Conservation (phyloP, 2,113 vertebrate species). For the Ailurus styani region DNA sequence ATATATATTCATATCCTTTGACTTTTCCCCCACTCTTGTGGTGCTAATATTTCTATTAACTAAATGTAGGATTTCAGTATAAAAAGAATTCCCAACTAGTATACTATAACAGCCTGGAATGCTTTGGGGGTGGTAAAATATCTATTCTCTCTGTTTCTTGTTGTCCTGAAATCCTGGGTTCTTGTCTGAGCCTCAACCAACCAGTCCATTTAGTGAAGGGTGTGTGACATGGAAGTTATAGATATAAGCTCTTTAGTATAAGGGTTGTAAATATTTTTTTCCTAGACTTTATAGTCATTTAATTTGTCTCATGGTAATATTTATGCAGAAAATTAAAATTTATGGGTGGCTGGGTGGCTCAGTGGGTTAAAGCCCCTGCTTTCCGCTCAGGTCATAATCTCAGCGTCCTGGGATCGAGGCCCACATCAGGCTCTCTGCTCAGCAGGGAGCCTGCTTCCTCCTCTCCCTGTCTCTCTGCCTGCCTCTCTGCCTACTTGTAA, state of each 20-base stretch:
- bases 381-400: too few species aligned
- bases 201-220: background rate
- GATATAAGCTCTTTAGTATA: background rate
- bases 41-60: background rate
- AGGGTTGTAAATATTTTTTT: background rate
- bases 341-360: background rate
- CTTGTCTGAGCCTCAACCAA: background rate
- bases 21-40: background rate
- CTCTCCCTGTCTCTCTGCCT: too few species aligned
- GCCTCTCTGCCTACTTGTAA: too few species aligned
- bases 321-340: background rate
- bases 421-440: too few species aligned
- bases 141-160: background rate
- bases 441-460: too few species aligned
- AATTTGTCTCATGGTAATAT: background rate
- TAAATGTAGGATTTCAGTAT: background rate
- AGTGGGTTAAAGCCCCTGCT: too few species aligned
- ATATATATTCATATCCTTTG: background rate
- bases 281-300: background rate
- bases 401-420: too few species aligned
- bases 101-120: background rate
- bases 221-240: background rate
- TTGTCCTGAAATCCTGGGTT: background rate
- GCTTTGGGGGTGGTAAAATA: rapidly evolving
- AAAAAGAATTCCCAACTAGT: background rate